A percentile compares a stretch with the other conserved stretches of the same genome.
Evolutionary conservation across 30 jellyfish, hydroid and myxozoan species (phyloP).

Genomic region (Chironex yamaguchii): DNA sequence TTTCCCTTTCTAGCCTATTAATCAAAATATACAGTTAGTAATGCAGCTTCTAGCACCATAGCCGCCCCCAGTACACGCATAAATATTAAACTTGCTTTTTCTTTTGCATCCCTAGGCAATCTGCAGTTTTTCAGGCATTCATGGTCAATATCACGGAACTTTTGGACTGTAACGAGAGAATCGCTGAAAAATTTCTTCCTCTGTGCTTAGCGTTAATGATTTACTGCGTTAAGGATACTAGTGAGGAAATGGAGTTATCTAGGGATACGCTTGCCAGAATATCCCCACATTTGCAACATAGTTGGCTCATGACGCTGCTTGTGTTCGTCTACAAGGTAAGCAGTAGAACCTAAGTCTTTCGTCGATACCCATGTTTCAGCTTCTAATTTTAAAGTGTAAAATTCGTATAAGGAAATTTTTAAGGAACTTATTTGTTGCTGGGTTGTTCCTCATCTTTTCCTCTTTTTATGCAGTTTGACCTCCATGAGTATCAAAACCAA

Average conservation of each 20-base stretch:
- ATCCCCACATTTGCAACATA: conserved; percentile 78
- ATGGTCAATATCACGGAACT: conserved; percentile 46
- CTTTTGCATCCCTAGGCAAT: not conserved
- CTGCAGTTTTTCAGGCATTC: conserved; percentile 67
- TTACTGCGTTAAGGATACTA: conserved; percentile 60
- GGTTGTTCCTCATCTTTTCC: not conserved
- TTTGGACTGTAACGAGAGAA: conserved; percentile 70
- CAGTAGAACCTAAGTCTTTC: not conserved
- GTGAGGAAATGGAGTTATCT: not conserved
- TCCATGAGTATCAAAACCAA: conserved; percentile 5
- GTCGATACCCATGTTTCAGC: not conserved
- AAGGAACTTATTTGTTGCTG: too few relatives aligned
- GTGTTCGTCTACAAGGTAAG: conserved; percentile 90
- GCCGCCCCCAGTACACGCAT: too few relatives aligned
- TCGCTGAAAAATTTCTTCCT: conserved; percentile 78
- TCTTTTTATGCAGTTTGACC: conserved; percentile 43
- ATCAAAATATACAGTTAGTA: too few relatives aligned
- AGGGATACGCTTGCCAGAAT: conserved; percentile 32
- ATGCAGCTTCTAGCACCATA: too few relatives aligned
- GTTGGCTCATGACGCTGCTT: conserved; percentile 84
- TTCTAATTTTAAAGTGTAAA: not conserved
- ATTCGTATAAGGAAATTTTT: too few relatives aligned
- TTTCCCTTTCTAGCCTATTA: too few relatives aligned
- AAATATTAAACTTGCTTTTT: too few relatives aligned
- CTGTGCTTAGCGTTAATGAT: conserved; percentile 64